Percentiles rank a stretch among this genome's conserved stretches.
These are phyloP conservation scores for Drosophila picticornis DNA, from an alignment of 2,888 invertebrate species.

Conservation along the genomic window DNA sequence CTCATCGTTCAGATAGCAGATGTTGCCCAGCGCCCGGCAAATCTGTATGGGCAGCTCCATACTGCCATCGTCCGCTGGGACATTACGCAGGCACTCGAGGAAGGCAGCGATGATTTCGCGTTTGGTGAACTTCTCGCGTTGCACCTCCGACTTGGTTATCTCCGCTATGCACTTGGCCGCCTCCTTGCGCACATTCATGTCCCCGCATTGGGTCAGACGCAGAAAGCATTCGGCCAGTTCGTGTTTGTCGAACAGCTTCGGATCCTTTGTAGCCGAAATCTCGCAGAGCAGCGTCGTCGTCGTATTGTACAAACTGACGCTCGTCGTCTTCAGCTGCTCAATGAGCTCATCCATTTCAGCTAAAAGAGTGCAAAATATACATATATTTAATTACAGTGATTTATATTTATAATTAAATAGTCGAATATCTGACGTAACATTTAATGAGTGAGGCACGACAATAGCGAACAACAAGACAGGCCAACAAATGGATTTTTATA, in stretches of 20 bases:
- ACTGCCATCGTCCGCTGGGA: conserved; percentile 71
- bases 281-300: conserved; percentile 80
- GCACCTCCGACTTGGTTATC: conserved; percentile 91
- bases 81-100: conserved; percentile 86
- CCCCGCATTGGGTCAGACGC: conserved; percentile 82
- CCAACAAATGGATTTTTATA: not conserved
- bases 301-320: conserved; percentile 72
- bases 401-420: not conserved
- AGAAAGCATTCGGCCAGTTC: conserved; percentile 84
- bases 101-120: conserved; percentile 87
- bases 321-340: conserved; percentile 82
- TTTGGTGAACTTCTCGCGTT: conserved; percentile 90
- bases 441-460: not conserved
- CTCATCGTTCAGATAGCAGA: conserved; percentile 94
- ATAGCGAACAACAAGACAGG: not conserved
- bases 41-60: conserved; percentile 89
- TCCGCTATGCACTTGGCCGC: conserved; percentile 92
- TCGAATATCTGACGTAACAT: not conserved
- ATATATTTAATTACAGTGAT: not conserved
- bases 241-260: conserved; percentile 84
- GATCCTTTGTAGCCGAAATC: conserved; percentile 84
- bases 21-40: conserved; percentile 94
- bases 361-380: conserved; percentile 34
- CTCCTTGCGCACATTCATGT: conserved; percentile 86
- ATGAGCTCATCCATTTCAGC: conserved; percentile 85